These are phyloP conservation scores for Heliconius hewitsoni DNA, from an alignment of 1,140 invertebrate species.

Conservation along the genomic window DNA sequence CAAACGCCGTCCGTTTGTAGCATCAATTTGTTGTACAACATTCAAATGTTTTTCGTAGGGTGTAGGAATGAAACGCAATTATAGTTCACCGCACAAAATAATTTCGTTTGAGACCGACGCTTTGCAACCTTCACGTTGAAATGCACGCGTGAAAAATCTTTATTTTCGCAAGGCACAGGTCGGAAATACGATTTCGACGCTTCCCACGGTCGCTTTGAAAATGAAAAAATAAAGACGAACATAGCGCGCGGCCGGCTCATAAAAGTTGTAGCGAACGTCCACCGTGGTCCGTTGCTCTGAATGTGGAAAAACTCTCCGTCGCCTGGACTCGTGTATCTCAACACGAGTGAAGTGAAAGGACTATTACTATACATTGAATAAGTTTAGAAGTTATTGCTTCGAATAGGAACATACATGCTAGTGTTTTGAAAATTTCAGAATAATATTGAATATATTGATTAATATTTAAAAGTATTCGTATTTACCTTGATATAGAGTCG, in stretches of 20 bases:
- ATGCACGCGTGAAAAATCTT: slow-evolving; percentile 54
- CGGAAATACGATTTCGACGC: slow-evolving; percentile 61
- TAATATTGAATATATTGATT: too few species aligned
- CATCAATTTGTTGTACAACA: slow-evolving; percentile 27
- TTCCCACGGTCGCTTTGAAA: slow-evolving; percentile 54
- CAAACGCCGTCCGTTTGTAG: slow-evolving; percentile 11
- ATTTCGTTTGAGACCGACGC: slow-evolving; percentile 41
- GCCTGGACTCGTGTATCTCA: neutral
- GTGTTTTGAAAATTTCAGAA: neutral
- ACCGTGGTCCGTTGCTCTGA: slow-evolving; percentile 42
- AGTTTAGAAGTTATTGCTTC: neutral
- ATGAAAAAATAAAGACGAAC: slow-evolving; percentile 46
- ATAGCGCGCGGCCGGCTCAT: slow-evolving; percentile 57
- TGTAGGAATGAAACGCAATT: slow-evolving; percentile 37
- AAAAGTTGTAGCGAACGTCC: slow-evolving; percentile 62
- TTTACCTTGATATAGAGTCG: too few species aligned
- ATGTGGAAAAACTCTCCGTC: slow-evolving; percentile 44
- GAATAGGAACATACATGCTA: neutral
- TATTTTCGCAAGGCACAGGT: slow-evolving; percentile 50
- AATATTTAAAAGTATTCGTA: too few species aligned
- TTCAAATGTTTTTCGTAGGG: slow-evolving; percentile 34
- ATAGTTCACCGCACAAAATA: slow-evolving; percentile 40
- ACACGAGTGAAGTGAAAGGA: neutral
- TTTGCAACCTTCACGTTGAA: slow-evolving; percentile 42
- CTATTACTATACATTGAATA: neutral